Evolutionary conservation across 2,888 invertebrate species (phyloP), one percentile per base, ranked within the genome.

Genomic region (Drosophila neutralis): DNA sequence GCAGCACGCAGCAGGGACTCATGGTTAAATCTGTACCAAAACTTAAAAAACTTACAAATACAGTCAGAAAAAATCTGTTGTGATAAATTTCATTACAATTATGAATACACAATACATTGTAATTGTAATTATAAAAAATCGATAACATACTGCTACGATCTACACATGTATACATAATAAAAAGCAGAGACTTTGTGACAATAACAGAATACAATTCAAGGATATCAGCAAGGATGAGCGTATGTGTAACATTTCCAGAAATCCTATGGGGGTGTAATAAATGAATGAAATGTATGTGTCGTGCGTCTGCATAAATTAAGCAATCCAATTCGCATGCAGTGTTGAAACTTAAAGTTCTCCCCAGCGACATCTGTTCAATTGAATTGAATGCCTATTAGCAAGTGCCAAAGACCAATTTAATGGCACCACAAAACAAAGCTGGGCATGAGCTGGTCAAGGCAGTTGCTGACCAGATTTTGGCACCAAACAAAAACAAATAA

Each of bases 271-370:
- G 48, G 13, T 49, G 29, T 18, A 31, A n/a, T 51, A 31, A 24
- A 15, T 54, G 8, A 18, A n/a, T 48, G 54, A 21, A 51, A 49
- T 49, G 4, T 51, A 27, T 82, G 82, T 83, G 87, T 73, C 87
- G 84, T 86, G 87, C 73, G 70, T 73, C 62, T 74, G 83, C 87
- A 83, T 86, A 86, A 83, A 83, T 83, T 85, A 80, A 68, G 70
- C 59, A 54, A 62, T 56, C 35, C 45, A 36, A 58, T 62, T 63
- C 56, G 53, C 72, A 78, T 73, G 61, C 57, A 68, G 68, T 73
- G 53, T 54, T 38, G 61, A 57, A 73, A 69, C 66, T 74, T 74
- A 31, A 67, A 56, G 59, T 42, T 59, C 42, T 27, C 60, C 45
- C 29, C 69, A 35, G n/a, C 36, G 40, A 49, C 42, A 21, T n/a